phyloP scores from a whole-genome alignment of 2,888 invertebrate genomes.

The Caradrina kadenii region DNA sequence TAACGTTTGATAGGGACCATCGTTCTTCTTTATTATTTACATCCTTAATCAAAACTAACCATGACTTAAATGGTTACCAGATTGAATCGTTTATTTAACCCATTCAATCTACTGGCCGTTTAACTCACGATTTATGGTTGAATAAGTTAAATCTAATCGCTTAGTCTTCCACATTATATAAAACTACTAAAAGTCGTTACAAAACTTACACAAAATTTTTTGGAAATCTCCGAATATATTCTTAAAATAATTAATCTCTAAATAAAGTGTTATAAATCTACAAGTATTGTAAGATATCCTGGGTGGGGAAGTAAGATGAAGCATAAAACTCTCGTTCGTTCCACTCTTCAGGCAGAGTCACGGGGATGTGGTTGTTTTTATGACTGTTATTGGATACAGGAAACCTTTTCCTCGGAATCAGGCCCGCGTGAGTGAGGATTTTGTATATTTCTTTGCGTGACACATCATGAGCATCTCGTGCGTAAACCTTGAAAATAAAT shows the following conservation, averaged over 20 bases:
- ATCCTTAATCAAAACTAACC: constrained; percentile 8
- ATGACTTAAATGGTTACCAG: background rate
- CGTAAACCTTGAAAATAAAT: constrained; percentile 85
- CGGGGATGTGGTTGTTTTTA: constrained; percentile 50
- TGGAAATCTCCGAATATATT: constrained; percentile 10
- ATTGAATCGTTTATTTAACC: too few relatives aligned
- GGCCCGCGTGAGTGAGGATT: constrained; percentile 92
- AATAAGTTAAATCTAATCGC: background rate
- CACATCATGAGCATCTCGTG: constrained; percentile 91
- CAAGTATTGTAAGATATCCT: constrained; percentile 81
- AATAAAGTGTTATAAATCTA: constrained; percentile 37
- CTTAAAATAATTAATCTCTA: constrained; percentile 1
- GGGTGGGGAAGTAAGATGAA: constrained; percentile 69
- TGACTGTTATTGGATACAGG: constrained; percentile 21
- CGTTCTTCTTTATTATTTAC: constrained; percentile 3
- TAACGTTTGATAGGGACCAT: constrained; percentile 8
- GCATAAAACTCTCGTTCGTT: constrained; percentile 64
- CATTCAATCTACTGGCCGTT: background rate
- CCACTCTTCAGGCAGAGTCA: constrained; percentile 48
- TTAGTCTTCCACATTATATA: background rate
- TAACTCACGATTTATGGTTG: background rate
- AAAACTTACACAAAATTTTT: constrained; percentile 18
- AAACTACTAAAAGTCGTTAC: background rate
- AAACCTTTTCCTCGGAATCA: constrained; percentile 82
- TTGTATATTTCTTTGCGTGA: constrained; percentile 92